Base-by-base conservation (phyloP, 2,888 invertebrate genomes). In the Charanyca ferruginea region DNA sequence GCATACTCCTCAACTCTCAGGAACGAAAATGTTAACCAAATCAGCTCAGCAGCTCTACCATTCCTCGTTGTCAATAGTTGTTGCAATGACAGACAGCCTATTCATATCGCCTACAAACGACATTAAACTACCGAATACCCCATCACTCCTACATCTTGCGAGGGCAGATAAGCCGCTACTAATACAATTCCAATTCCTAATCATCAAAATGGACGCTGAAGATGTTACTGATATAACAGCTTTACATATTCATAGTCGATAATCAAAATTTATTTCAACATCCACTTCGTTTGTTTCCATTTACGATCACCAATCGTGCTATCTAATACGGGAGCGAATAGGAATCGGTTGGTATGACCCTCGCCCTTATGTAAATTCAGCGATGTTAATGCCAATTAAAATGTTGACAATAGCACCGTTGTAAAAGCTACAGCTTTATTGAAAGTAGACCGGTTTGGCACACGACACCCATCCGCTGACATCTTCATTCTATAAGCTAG, bases 341-440 rank as follows among this genome's bases (percentile, higher is more conserved):
- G 25, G 23, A 45, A 73, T 78, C 73, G 54, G 53, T 77, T 73
- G 53, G 51, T 77, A 55, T 87, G 88, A 87, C 93, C 92, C 91
- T 77, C 70, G 70, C 80, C 83, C 78, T 84, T 89, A 88, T 88
- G 89, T 75, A 89, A 92, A 93, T 90, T 84, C 80, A 63, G 76
- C 81, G 77, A 86, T 86, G 84, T 85, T 89, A 87, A 89, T 89
- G 85, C 89, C 89, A 93, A 94, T 93, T 93, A 93, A 92, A 93
- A 90, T 90, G 92, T 92, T 93, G 89, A 94, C 94, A 94, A 93
- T 92, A 87, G 91, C 83, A 61, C 83, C 73, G 82, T 81, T 66
- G 66, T 79, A 72, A 86, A 87, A 84, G 83, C 83, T 83, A 88
- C 84, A 82, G 86, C 87, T 90, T 89, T 87, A 91, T 93, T 89